These are phyloP conservation scores for Cossypha polioptera DNA, from an alignment of 2,797 vertebrate genomes.

Conservation along the genomic window DNA sequence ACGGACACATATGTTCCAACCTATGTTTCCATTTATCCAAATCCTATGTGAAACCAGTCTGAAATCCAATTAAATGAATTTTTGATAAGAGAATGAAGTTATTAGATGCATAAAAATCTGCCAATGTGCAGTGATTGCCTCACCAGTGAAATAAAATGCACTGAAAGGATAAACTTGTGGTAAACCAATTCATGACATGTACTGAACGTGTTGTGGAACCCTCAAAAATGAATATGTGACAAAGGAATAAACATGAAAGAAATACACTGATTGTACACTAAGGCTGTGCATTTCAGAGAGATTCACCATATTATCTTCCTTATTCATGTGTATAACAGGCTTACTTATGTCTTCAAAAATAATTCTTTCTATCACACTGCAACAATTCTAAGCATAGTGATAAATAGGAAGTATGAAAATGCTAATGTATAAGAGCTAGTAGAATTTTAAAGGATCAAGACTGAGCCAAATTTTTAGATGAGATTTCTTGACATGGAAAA, in stretches of 20 bases:
- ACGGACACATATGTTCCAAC: slow-evolving; percentile 9
- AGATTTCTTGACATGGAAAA: slow-evolving; percentile 51
- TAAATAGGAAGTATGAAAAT: slow-evolving; percentile 56
- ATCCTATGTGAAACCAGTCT: background rate
- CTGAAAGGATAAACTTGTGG: slow-evolving; percentile 20
- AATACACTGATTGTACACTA: slow-evolving; percentile 54
- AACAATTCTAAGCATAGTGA: slow-evolving; percentile 44
- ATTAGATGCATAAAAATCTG: slow-evolving; percentile 38
- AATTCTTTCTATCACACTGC: slow-evolving; percentile 52
- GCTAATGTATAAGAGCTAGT: slow-evolving; percentile 28
- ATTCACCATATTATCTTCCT: slow-evolving; percentile 48
- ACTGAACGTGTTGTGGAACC: slow-evolving; percentile 36
- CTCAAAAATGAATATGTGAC: slow-evolving; percentile 47
- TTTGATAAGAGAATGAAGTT: slow-evolving; percentile 54
- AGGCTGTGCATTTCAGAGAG: slow-evolving; percentile 52
- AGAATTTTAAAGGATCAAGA: slow-evolving; percentile 54
- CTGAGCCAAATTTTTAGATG: slow-evolving; percentile 51
- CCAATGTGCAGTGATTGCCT: background rate
- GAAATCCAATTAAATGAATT: slow-evolving; percentile 60
- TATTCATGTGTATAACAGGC: slow-evolving; percentile 68
- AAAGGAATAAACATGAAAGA: slow-evolving; percentile 66
- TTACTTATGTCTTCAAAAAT: slow-evolving; percentile 67
- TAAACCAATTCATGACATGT: slow-evolving; percentile 23
- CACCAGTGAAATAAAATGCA: slow-evolving; percentile 16
- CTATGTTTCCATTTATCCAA: slow-evolving; percentile 29